Conservation (phyloP, 2,888 invertebrate genomes). For the Ramazzottius varieornatus region DNA sequence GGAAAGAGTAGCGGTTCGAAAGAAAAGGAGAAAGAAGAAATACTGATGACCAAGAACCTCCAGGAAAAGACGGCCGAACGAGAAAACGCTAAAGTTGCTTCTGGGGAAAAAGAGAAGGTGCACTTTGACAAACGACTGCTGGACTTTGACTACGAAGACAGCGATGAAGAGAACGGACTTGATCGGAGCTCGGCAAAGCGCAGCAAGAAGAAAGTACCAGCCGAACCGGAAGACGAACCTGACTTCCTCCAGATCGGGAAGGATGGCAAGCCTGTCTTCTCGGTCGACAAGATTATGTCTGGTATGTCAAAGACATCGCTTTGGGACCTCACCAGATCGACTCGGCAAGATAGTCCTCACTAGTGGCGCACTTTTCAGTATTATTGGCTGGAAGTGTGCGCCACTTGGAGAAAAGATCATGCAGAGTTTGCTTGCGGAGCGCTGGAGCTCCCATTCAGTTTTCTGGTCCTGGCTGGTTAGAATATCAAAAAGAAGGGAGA, state of each 20-base stretch:
- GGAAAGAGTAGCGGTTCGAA: neutral
- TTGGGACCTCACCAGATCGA: too few species aligned
- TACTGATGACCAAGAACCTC: neutral
- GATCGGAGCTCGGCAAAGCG: neutral
- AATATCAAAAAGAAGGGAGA: too few species aligned
- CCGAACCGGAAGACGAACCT: neutral
- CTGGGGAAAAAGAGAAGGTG: neutral
- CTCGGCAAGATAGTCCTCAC: too few species aligned
- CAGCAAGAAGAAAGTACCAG: neutral
- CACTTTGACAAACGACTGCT: conserved; percentile 2
- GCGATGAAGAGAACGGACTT: neutral
- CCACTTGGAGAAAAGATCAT: too few species aligned
- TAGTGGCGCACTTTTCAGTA: too few species aligned
- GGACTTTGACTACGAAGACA: neutral
- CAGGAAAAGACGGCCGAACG: neutral
- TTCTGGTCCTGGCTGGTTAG: too few species aligned
- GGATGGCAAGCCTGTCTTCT: neutral
- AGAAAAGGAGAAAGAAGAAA: neutral
- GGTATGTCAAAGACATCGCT: neutral
- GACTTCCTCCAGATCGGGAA: neutral
- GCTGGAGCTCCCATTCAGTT: too few species aligned
- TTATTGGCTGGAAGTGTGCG: too few species aligned
- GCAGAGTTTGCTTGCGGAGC: too few species aligned
- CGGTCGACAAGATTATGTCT: neutral
- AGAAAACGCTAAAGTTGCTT: neutral